Base-by-base conservation (phyloP, 2,888 invertebrate genomes). In the Frankliniella fusca region DNA sequence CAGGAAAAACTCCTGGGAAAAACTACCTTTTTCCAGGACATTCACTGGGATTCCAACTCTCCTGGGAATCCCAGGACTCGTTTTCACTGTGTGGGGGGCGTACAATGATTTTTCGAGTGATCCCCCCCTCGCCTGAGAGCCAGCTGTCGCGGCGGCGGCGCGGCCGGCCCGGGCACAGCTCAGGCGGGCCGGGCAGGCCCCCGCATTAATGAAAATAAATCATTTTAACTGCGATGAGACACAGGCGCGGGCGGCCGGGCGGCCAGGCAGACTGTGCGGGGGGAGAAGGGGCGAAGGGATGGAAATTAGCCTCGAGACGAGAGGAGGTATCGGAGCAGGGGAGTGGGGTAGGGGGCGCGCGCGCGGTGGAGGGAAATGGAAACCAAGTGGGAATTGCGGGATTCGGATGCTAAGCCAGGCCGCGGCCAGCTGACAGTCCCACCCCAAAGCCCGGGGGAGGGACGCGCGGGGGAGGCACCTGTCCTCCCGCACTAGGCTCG, bases 381-480 rank as follows among this genome's bases (percentile, higher is more conserved):
- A 70, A 76, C 70, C 70, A 76, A 76, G 70, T 76, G 70, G 70
- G 70, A 76, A 76, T 76, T 76, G 70, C 70, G 27, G 70, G 70
- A 76, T 76, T 76, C 27, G 70, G 70, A 76, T 76, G 70, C 70
- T 76, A 76, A 76, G 70, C 70, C 70, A 76, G 70, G 70, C 70
- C 70, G 70, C 70, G 70, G 70, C 70, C 70, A 23, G 70, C 70
- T 76, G 70, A 76, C 70, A 76, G 70, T 76, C 70, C 23, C 70
- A 76, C 27, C 70, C 23, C 70, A 76, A 76, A 76, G 70, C 70
- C 70, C 5, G 70, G 70, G 23, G 27, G 70, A 9, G 70, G 23
- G 0, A 23, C 7, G 10, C 10, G 70, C 11, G 70, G 70, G 27
- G 70, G 70, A n/a, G 70, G 23, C 70, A 76, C 70, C 70, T 76